Evolutionary conservation across 2,888 invertebrate species (phyloP).

Genomic region (Cataglyphis altisquamis): DNA sequence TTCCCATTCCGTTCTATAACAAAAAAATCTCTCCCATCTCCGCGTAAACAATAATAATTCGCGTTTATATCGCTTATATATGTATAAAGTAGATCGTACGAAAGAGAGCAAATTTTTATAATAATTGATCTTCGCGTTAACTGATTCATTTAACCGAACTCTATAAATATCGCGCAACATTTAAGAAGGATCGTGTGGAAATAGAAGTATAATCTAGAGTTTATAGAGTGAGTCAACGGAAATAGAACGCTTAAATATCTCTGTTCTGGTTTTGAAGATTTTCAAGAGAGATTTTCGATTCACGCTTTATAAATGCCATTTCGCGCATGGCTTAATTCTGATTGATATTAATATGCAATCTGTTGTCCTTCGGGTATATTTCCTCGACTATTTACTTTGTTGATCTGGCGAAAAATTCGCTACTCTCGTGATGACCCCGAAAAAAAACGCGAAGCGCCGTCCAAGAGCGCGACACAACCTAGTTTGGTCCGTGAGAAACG

Average conservation of each 20-base stretch:
- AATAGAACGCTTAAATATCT: background rate
- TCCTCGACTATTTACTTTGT: background rate
- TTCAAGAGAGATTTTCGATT: background rate
- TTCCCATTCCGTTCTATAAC: slow-evolving; percentile 6
- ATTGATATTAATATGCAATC: background rate
- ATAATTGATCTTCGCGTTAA: background rate
- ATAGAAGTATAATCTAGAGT: background rate
- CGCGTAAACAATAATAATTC: slow-evolving; percentile 29
- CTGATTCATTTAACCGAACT: background rate
- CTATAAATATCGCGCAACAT: background rate
- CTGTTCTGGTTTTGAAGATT: background rate
- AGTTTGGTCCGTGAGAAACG: slow-evolving; percentile 82
- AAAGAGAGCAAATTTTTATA: background rate
- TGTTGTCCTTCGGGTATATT: background rate
- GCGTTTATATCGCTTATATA: background rate
- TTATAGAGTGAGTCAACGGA: background rate
- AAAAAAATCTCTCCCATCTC: background rate
- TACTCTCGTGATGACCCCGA: background rate
- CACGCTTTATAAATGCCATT: background rate
- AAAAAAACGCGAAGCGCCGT: background rate
- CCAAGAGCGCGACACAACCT: slow-evolving; percentile 62
- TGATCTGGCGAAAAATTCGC: slow-evolving; percentile 37
- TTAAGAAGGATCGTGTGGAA: background rate
- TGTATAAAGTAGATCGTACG: background rate
- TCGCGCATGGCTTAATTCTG: background rate